phyloP scores from a whole-genome alignment of 2,113 vertebrate species.

The Cottus gobio region DNA sequence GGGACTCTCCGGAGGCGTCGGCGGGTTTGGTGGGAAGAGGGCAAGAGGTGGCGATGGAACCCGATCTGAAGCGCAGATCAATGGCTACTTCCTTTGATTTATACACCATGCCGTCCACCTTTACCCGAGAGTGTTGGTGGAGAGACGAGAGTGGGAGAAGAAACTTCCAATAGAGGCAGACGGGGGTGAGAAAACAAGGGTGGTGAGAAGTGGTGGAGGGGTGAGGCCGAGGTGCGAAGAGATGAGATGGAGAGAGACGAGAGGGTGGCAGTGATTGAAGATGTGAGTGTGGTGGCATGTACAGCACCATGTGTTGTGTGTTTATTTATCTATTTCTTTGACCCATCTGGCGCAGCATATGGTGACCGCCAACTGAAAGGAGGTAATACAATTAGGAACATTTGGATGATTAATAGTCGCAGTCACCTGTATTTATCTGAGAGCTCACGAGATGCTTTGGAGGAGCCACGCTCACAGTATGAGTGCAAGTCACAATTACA shows the following conservation, averaged over 20 bases:
- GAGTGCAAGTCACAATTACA: background rate
- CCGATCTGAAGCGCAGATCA: slow-evolving; percentile 31
- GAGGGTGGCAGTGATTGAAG: slow-evolving; percentile 7
- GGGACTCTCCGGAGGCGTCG: slow-evolving; percentile 8
- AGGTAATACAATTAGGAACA: slow-evolving; percentile 30
- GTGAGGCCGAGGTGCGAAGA: slow-evolving; percentile 12
- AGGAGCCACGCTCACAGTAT: slow-evolving; percentile 10
- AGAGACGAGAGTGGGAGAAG: slow-evolving; percentile 30
- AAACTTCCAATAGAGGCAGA: slow-evolving; percentile 21
- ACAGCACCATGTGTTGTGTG: slow-evolving; percentile 15
- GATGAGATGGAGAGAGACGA: slow-evolving; percentile 15
- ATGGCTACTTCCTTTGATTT: slow-evolving; percentile 30
- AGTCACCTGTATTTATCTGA: slow-evolving; percentile 39
- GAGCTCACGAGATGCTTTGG: background rate
- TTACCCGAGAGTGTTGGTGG: slow-evolving; percentile 21
- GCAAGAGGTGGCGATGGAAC: slow-evolving; percentile 8
- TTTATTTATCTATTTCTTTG: slow-evolving; percentile 30
- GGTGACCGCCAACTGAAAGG: slow-evolving; percentile 6
- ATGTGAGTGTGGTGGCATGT: slow-evolving; percentile 14
- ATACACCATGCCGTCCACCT: slow-evolving; percentile 10
- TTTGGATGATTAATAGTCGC: slow-evolving; percentile 32
- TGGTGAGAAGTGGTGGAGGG: background rate
- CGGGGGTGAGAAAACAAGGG: slow-evolving; percentile 1
- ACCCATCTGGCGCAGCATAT: slow-evolving; percentile 51
- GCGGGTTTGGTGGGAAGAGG: background rate